Base-by-base conservation (phyloP, 2,888 invertebrate genomes). In the Aporophyla nigra region DNA sequence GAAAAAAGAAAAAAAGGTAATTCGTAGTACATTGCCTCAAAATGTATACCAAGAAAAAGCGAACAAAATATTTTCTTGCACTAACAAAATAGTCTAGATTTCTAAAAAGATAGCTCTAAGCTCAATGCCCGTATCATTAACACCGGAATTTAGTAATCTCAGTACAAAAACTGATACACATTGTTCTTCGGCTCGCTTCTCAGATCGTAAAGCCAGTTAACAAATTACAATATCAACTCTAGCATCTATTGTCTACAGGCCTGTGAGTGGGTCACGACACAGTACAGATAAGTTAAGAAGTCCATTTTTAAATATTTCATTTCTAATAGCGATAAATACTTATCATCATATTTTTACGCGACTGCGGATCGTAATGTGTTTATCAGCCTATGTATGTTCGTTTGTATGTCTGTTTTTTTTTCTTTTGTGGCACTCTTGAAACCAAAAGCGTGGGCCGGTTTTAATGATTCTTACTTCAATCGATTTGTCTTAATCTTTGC, bases 181-280 rank as follows among this genome's bases (percentile, higher is more conserved):
- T 73, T 71, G 72, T 59, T 67, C 24, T 70, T n/a, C 7, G 33
- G 10, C 10, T 66, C 53, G 56, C 59, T 68, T 80, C 76, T 67
- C 72, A 73, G 58, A 46, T 63, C 33, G 27, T 76, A 40, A 46
- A 63, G 53, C 1, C 56, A 53, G 62, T 68, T 68, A 54, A 63
- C 43, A n/a, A 58, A 73, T 73, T 76, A 76, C 76, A 67, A 56
- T 73, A 68, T 84, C 46, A 80, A 71, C 59, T 80, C 5, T 53
- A 68, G 24, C 49, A 43, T 77, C 73, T 61, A 83, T 85, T 85
- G 82, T 83, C 54, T 70, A 40, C 49, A 19, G 21, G 14, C n/a
- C 7, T 49, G 19, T 3, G 61, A 85, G 62, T 85, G 67, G 85
- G 83, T 81, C 85, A 82, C 0, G 24, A 21, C 6, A 6, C 9